Evolutionary conservation across 2,797 vertebrate genomes (phyloP), one percentile per base, ranked within the genome.

Genomic region (Neoniphon sammara): DNA sequence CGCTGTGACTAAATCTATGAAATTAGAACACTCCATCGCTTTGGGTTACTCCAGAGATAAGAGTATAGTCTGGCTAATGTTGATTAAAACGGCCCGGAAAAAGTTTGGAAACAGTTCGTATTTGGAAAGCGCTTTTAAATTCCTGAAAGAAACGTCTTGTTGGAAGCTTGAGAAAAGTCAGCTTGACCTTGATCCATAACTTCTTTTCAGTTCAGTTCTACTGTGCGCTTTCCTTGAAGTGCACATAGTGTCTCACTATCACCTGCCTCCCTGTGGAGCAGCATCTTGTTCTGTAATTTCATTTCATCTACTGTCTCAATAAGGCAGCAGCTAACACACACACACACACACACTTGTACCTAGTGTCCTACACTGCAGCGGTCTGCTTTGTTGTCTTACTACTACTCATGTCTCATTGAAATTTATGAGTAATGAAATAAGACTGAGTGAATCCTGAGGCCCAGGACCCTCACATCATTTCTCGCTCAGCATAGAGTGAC

Each of bases 1-100:
- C 73, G 55, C 70, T 66, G 78, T 89, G 84, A 88, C 86, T 87
- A 83, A 90, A 89, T 78, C 73, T 85, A 66, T 82, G 69, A 85
- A 88, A 90, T 85, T 75, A 83, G 81, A 87, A 75, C 82, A 79
- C 44, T 50, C 52, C 59, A 30, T 77, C 78, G 80, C 86, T 89
- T 66, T 83, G 76, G 87, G 89, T 89, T 72, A 78, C 55, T 59
- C 34, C 66, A 61, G 20, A 78, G 78, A 89, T 85, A 80, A 78
- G 70, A 56, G 25, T 46, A 61, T 34, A 71, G 55, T 76, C 75
- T 66, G 79, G 31, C 49, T 81, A 60, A 70, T 81, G 78, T 50
- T 78, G 85, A 86, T 87, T 83, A 85, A 82, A 74, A 63, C 56
- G 31, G 30, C 44, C 42, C 20, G 2, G n/a, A 60, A 67, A 83